Conservation (phyloP, 2,888 invertebrate genomes). For the Isoperla grammatica region DNA sequence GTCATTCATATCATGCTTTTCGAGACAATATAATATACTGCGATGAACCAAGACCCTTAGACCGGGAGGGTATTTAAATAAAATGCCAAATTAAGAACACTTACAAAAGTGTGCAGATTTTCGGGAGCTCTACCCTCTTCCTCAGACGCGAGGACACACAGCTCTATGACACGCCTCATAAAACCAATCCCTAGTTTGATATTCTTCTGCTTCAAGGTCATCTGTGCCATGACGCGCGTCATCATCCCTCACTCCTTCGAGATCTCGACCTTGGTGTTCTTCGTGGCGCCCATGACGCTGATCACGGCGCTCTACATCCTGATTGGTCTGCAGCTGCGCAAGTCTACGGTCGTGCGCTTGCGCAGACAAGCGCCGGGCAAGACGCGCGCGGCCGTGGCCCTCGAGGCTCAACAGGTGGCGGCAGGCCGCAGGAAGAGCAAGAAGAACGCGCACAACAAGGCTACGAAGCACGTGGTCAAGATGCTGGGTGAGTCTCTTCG, state of each 20-base stretch:
- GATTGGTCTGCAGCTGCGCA: slow-evolving; percentile 44
- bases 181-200: too few relatives aligned
- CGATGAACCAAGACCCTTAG: too few relatives aligned
- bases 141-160: too few relatives aligned
- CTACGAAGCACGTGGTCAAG: slow-evolving; percentile 48
- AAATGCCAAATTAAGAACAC: too few relatives aligned
- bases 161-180: too few relatives aligned
- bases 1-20: too few relatives aligned
- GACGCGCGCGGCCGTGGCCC: slow-evolving; percentile 6
- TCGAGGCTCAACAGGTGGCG: slow-evolving; percentile 36
- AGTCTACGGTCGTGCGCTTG: slow-evolving; percentile 36
- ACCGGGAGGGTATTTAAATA: too few relatives aligned
- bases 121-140: too few relatives aligned
- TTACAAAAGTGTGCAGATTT: too few relatives aligned
- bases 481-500: slow-evolving; percentile 51
- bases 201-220: slow-evolving; percentile 16
- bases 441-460: slow-evolving; percentile 39
- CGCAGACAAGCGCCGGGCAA: slow-evolving; percentile 9
- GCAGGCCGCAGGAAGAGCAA: slow-evolving; percentile 44
- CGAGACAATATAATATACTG: too few relatives aligned
- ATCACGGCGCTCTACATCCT: slow-evolving; percentile 52
- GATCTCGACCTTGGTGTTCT: slow-evolving; percentile 53
- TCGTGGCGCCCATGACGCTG: slow-evolving; percentile 54
- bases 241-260: slow-evolving; percentile 47
- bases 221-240: slow-evolving; percentile 41